phyloP scores from a whole-genome alignment of 2,797 vertebrate species.

The Squalus acanthias region DNA sequence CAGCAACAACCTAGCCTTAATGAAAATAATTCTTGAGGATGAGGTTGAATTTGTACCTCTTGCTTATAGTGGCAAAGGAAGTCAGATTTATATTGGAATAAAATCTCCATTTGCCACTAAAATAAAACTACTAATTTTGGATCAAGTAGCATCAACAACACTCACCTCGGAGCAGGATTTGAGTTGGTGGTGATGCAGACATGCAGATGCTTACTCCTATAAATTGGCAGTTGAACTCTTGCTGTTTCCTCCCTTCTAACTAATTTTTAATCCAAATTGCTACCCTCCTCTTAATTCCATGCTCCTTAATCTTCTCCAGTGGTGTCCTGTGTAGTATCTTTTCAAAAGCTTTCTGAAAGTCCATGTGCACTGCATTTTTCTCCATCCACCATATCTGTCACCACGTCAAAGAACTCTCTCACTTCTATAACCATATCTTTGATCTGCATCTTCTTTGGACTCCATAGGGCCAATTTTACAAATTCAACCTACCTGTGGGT shows the following conservation, averaged over 20 bases:
- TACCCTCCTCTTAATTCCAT: neutral
- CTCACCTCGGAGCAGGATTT: neutral
- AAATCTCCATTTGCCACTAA: neutral
- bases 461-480: neutral
- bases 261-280: neutral
- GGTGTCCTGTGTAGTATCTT: neutral
- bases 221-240: neutral
- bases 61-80: neutral
- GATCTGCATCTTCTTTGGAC: neutral
- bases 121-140: neutral
- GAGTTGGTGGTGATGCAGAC: neutral
- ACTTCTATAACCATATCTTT: neutral
- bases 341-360: neutral
- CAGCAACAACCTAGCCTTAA: neutral
- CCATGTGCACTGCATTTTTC: neutral
- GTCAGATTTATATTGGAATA: neutral
- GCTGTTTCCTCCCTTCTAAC: neutral
- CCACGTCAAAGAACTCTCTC: neutral
- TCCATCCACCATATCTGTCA: neutral
- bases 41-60: neutral
- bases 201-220: neutral
- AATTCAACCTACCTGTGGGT: neutral
- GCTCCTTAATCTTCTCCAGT: neutral
- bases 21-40: neutral
- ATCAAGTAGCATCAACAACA: neutral